Evolutionary conservation across 1,140 invertebrate genomes (phyloP).

Genomic region (Zophobas morio): DNA sequence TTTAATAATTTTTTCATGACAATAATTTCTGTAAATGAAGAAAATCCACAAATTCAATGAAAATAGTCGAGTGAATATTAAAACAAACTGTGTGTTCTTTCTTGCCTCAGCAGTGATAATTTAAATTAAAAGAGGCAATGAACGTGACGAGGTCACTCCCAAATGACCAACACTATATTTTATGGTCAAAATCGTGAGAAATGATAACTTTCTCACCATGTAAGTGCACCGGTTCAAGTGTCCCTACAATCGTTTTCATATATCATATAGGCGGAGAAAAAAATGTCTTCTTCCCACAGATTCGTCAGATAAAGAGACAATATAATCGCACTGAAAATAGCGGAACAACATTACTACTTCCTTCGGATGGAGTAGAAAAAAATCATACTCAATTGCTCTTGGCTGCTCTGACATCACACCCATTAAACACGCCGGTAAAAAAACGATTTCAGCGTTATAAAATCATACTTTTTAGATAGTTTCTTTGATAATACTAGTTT

Average conservation of each 20-base stretch:
- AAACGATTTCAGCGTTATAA: constrained; percentile 36
- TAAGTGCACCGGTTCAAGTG: constrained; percentile 26
- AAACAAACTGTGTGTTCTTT: too few species aligned
- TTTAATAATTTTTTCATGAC: too few species aligned
- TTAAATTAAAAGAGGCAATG: too few species aligned
- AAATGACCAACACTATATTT: constrained; percentile 16
- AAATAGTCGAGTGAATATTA: too few species aligned
- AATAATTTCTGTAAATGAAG: too few species aligned
- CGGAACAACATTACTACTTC: constrained; percentile 27
- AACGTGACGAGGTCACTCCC: background rate
- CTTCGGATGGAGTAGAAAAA: constrained; percentile 37
- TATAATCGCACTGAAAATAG: constrained; percentile 27
- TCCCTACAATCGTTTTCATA: constrained; percentile 32
- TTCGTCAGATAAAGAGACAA: constrained; percentile 1
- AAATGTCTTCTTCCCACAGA: constrained; percentile 11
- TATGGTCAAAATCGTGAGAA: constrained; percentile 28
- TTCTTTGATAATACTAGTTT: constrained; percentile 43
- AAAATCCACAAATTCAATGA: too few species aligned
- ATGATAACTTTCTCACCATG: constrained; percentile 23
- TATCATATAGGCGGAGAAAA: constrained; percentile 6
- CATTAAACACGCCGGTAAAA: constrained; percentile 31
- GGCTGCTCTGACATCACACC: constrained; percentile 32
- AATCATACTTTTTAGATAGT: constrained; percentile 42
- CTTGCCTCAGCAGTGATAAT: too few species aligned
- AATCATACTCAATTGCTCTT: constrained; percentile 33